These are phyloP conservation scores for Montipora capricornis DNA, from an alignment of 64 coral and sea anemone genomes.

Conservation along the genomic window DNA sequence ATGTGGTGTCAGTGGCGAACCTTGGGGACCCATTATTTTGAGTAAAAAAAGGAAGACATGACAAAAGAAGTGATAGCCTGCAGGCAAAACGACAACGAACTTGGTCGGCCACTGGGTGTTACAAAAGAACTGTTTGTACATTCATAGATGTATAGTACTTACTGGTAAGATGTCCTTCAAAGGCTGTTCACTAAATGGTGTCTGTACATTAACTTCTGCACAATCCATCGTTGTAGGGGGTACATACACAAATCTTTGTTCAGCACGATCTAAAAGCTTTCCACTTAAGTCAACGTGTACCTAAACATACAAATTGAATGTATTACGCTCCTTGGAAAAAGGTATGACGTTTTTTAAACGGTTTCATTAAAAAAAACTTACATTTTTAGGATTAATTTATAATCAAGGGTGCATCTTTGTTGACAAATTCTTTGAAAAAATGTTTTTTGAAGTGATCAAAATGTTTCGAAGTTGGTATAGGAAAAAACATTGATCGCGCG, in stretches of 20 bases:
- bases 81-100: no score
- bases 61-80: no score
- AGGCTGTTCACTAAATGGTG: slow-evolving; percentile 4
- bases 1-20: no score
- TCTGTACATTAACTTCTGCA: not conserved
- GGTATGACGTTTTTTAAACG: not conserved
- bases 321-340: no score
- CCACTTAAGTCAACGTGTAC: not conserved
- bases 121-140: not conserved
- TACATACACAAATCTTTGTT: not conserved
- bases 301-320: not conserved
- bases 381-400: not conserved
- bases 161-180: slow-evolving; percentile 7
- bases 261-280: not conserved
- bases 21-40: no score
- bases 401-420: not conserved
- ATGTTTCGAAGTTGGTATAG: not conserved
- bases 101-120: not conserved
- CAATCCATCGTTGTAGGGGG: not conserved
- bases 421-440: not conserved
- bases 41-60: no score
- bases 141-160: not conserved
- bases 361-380: not conserved
- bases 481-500: no score
- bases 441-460: not conserved